Percentiles rank a stretch among this genome's conserved stretches.
Conservation (phyloP, 2,797 vertebrate genomes). For the Esox masquinongy region DNA sequence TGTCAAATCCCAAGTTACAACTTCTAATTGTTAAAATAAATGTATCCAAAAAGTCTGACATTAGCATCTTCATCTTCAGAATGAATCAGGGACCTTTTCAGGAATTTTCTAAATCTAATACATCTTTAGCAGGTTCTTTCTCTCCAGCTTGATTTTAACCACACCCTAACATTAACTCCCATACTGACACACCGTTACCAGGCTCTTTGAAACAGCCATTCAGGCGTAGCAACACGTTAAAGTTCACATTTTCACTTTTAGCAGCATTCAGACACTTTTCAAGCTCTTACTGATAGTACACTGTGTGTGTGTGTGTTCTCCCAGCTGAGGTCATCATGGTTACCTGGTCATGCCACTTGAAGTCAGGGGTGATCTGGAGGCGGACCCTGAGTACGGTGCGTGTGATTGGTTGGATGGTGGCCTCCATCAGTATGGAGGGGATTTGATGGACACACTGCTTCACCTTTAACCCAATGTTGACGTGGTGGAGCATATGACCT, state of each 20-base stretch:
- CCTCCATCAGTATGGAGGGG: slow-evolving; percentile 91
- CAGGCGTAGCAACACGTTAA: no score
- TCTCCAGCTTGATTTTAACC: no score
- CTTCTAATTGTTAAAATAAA: no score
- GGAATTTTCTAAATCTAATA: no score
- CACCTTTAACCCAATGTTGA: slow-evolving; percentile 92
- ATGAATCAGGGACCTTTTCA: no score
- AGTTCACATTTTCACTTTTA: not conserved
- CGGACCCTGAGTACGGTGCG: slow-evolving; percentile 92
- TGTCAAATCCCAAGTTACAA: no score
- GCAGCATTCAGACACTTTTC: not conserved
- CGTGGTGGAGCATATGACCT: slow-evolving; percentile 98
- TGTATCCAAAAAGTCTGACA: no score
- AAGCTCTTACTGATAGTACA: not conserved
- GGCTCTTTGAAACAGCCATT: no score
- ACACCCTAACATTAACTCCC: no score
- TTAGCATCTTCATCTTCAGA: no score
- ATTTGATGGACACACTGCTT: slow-evolving; percentile 97
- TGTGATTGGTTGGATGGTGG: slow-evolving; percentile 94
- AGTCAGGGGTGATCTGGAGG: slow-evolving; percentile 86
- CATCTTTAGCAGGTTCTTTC: no score
- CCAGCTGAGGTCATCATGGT: slow-evolving; percentile 35
- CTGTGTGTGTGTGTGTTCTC: not conserved
- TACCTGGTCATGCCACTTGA: slow-evolving; percentile 97
- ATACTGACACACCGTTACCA: no score